Percentiles rank a stretch among this genome's conserved stretches.
Conservation (phyloP, 30 jellyfish, hydroid and myxozoan species). For the Catostylus mosaicus region DNA sequence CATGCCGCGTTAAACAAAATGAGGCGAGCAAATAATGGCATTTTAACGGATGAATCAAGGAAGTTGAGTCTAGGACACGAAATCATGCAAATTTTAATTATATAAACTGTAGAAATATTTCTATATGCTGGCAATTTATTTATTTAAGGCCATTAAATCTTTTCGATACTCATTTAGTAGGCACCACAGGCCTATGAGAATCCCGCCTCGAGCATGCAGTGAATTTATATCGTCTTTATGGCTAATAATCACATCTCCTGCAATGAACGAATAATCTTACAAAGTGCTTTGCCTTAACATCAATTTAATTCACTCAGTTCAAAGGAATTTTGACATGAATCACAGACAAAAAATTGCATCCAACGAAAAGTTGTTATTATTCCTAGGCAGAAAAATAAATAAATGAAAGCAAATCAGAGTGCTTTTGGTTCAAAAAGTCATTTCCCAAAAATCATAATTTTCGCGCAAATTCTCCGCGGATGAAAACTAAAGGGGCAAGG, state of each 20-base stretch:
- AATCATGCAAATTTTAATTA: no score
- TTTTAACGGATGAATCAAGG: neutral
- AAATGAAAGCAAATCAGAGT: no score
- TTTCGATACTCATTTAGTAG: slow-evolving; percentile 23
- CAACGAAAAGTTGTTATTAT: no score
- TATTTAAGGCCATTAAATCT: neutral
- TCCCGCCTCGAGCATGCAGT: slow-evolving; percentile 73
- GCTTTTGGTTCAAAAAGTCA: no score
- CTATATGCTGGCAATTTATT: neutral
- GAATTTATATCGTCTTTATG: slow-evolving; percentile 57
- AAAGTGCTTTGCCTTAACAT: neutral
- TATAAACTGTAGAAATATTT: neutral
- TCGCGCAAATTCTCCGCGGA: no score
- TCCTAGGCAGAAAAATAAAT: no score
- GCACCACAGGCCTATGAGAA: slow-evolving; percentile 51
- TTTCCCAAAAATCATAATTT: no score
- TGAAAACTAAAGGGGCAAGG: no score
- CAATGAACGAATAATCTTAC: slow-evolving; percentile 42
- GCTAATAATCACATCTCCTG: slow-evolving; percentile 61
- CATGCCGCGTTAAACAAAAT: neutral
- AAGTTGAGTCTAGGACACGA: neutral
- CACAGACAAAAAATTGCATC: no score
- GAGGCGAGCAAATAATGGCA: neutral
- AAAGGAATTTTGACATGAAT: no score
- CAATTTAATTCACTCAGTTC: no score